These are phyloP conservation scores for Pentamera pediparva DNA, from an alignment of 53 echinoderm and acorn worm genomes.

Conservation along the genomic window DNA sequence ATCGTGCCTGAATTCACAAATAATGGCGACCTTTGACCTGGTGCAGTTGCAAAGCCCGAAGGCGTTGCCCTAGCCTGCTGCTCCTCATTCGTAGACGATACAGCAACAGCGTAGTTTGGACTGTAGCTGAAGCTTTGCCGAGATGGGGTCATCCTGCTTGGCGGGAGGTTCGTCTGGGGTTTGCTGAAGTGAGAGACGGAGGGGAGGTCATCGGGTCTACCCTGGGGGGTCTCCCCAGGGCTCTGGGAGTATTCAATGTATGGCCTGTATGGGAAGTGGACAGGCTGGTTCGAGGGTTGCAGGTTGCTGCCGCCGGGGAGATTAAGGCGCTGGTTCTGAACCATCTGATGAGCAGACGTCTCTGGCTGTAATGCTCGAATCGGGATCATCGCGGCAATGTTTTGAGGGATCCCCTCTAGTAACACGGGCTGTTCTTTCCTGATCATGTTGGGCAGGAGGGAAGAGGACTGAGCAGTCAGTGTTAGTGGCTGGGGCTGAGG, in stretches of 20 bases:
- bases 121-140: conserved; percentile 20
- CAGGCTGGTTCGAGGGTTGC: conserved; percentile 2
- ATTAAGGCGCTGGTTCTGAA: conserved; percentile 16
- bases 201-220: not conserved
- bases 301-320: not conserved
- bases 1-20: conserved; percentile 4
- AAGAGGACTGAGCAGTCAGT: not conserved
- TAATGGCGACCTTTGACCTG: conserved; percentile 18
- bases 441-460: conserved; percentile 20
- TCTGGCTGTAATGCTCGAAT: conserved; percentile 13
- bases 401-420: not conserved
- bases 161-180: conserved; percentile 3
- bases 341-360: conserved; percentile 25
- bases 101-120: conserved; percentile 6
- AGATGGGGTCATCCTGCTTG: conserved; percentile 10
- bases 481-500: conserved; percentile 23
- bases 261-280: conserved; percentile 15
- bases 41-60: conserved; percentile 8
- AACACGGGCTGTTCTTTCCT: conserved; percentile 15
- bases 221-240: conserved; percentile 8
- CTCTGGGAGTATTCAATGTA: conserved; percentile 28
- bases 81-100: not conserved
- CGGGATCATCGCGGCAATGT: conserved; percentile 14
- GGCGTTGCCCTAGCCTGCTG: not conserved
- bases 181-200: not conserved